Conservation (phyloP, 2,888 invertebrate species). For the Gortyna flavago region DNA sequence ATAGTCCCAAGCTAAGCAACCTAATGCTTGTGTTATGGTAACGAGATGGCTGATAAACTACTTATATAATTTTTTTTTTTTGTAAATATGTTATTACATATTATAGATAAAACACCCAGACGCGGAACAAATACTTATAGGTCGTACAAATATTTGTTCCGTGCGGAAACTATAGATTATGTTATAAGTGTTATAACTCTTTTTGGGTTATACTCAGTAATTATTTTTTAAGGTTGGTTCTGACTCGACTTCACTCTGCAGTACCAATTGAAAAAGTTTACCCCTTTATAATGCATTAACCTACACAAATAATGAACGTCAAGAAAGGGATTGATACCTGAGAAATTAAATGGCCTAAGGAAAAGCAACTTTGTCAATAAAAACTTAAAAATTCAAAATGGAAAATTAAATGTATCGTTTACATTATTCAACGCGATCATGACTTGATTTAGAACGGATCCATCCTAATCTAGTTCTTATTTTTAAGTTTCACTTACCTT, state of each 20-base stretch:
- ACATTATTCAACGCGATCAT: neutral
- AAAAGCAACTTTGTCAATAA: neutral
- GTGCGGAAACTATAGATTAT: too few species aligned
- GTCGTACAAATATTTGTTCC: too few species aligned
- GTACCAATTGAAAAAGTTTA: neutral
- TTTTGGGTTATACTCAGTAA: too few species aligned
- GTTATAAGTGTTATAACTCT: too few species aligned
- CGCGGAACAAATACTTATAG: too few species aligned
- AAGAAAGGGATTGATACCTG: neutral
- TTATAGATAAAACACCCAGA: too few species aligned
- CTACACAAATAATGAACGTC: neutral
- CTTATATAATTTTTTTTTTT: too few species aligned
- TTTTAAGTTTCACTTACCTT: conserved; percentile 91
- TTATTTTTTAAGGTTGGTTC: neutral
- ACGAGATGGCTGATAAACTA: too few species aligned
- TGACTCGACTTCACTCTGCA: neutral
- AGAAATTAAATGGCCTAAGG: neutral
- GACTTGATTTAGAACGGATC: neutral
- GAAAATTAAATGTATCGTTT: neutral
- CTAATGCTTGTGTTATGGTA: too few species aligned
- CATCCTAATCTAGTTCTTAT: neutral
- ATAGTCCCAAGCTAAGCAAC: too few species aligned
- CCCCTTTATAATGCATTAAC: neutral
- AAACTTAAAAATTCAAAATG: neutral
- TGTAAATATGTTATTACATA: too few species aligned